Evolutionary conservation across 2,888 invertebrate species (phyloP).

Genomic region (Pycnomerus fuliginosus): DNA sequence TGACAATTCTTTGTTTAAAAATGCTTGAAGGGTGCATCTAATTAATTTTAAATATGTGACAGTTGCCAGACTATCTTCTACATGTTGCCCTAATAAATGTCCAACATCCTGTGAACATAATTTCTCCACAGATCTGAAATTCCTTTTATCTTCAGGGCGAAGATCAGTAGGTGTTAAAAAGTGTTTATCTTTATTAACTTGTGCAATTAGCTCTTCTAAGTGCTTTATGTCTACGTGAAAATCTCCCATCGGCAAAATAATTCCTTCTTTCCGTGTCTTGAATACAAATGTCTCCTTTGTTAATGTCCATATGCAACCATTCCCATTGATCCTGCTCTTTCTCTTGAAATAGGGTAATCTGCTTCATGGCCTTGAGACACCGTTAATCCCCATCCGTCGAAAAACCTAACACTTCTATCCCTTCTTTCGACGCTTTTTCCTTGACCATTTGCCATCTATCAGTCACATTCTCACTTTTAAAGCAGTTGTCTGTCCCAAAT

Average conservation of each 20-base stretch:
- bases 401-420: slow-evolving; percentile 14
- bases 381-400: slow-evolving; percentile 16
- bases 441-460: slow-evolving; percentile 18
- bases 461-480: slow-evolving; percentile 18
- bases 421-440: slow-evolving; percentile 5
- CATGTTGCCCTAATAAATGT: no score
- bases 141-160: slow-evolving; percentile 2
- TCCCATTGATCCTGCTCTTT: not conserved
- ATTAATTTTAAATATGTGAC: no score
- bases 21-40: no score
- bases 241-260: slow-evolving; percentile 1
- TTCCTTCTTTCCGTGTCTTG: slow-evolving; percentile 2
- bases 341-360: not conserved
- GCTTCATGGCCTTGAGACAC: slow-evolving; percentile 11
- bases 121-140: slow-evolving; percentile 5
- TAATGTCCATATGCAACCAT: slow-evolving; percentile 3
- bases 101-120: no score
- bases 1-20: no score
- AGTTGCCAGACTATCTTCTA: no score
- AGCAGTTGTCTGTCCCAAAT: slow-evolving; percentile 25
- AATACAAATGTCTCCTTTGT: slow-evolving; percentile 3
- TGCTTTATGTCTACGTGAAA: not conserved
- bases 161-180: slow-evolving; percentile 2
- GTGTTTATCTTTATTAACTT: slow-evolving; percentile 3
- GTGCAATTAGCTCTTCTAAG: not conserved